These are phyloP conservation scores for Diorhabda carinulata DNA, from an alignment of 1,140 invertebrate genomes.

Conservation along the genomic window DNA sequence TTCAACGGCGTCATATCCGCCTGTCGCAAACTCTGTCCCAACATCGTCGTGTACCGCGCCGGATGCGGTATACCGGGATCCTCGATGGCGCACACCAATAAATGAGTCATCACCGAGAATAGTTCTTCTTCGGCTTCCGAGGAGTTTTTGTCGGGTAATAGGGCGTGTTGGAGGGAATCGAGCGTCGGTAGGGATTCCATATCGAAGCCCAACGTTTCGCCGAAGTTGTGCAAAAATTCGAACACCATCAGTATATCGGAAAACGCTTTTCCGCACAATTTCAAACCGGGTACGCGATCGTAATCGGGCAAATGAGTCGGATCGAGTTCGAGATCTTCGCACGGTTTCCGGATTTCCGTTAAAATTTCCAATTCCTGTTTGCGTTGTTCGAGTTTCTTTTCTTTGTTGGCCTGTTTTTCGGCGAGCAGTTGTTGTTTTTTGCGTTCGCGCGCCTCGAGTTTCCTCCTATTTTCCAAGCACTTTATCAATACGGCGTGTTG, in stretches of 20 bases:
- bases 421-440: slow-evolving; percentile 74
- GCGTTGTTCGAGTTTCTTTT: slow-evolving; percentile 78
- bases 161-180: slow-evolving; percentile 78
- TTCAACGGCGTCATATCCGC: slow-evolving; percentile 88
- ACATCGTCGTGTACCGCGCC: slow-evolving; percentile 76
- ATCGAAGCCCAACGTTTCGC: slow-evolving; percentile 88
- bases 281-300: slow-evolving; percentile 74
- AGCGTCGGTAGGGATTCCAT: slow-evolving; percentile 83
- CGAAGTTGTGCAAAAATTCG: slow-evolving; percentile 95
- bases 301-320: slow-evolving; percentile 71
- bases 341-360: slow-evolving; percentile 77
- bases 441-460: slow-evolving; percentile 84
- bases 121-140: slow-evolving; percentile 81
- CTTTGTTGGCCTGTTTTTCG: slow-evolving; percentile 74
- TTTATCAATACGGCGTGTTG: slow-evolving; percentile 88
- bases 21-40: slow-evolving; percentile 86
- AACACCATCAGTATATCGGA: slow-evolving; percentile 89
- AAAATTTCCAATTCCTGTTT: slow-evolving; percentile 81
- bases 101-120: slow-evolving; percentile 81
- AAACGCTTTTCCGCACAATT: slow-evolving; percentile 81
- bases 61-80: slow-evolving; percentile 92
- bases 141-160: slow-evolving; percentile 70
- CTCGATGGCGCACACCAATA: slow-evolving; percentile 88
- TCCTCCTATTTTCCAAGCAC: slow-evolving; percentile 77
- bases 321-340: slow-evolving; percentile 78